phyloP scores from a whole-genome alignment of 2,113 vertebrate species.

The Acinonyx jubatus region DNA sequence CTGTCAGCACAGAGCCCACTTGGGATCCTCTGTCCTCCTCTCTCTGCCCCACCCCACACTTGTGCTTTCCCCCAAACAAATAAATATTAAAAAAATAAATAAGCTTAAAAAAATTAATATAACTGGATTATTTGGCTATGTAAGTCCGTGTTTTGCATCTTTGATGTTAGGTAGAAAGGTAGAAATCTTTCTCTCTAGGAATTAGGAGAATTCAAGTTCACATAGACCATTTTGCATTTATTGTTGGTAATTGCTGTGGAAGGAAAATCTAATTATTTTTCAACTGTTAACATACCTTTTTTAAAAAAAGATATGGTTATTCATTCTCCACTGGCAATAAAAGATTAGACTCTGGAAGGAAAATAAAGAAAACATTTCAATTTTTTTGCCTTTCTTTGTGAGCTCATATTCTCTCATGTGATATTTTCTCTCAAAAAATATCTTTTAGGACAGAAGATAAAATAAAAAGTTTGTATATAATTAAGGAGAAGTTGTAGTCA shows the following conservation, averaged over 20 bases:
- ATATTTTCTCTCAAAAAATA: neutral
- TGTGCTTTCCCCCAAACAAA: too few relatives aligned
- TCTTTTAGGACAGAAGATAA: slow-evolving; percentile 37
- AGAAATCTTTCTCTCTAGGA: slow-evolving; percentile 13
- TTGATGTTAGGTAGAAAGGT: neutral
- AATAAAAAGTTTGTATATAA: slow-evolving; percentile 41
- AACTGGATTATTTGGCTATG: neutral
- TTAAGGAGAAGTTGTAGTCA: slow-evolving; percentile 10
- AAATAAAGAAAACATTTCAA: neutral
- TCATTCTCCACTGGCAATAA: neutral
- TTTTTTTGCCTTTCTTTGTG: neutral
- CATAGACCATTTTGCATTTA: neutral
- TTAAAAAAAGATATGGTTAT: neutral
- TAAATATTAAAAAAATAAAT: too few relatives aligned
- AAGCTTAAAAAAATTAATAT: neutral
- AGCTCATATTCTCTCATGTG: neutral
- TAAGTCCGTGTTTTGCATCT: slow-evolving; percentile 32
- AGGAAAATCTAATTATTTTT: neutral
- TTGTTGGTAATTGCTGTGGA: neutral
- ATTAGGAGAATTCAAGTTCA: neutral
- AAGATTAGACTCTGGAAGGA: neutral
- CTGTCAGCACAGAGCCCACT: too few relatives aligned
- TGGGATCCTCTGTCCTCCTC: too few relatives aligned
- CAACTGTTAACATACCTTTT: neutral
- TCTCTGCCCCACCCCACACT: too few relatives aligned